A percentile compares a stretch with the other conserved stretches of the same genome.
phyloP scores from a whole-genome alignment of 2,797 vertebrate species.

The Perodicticus potto region DNA sequence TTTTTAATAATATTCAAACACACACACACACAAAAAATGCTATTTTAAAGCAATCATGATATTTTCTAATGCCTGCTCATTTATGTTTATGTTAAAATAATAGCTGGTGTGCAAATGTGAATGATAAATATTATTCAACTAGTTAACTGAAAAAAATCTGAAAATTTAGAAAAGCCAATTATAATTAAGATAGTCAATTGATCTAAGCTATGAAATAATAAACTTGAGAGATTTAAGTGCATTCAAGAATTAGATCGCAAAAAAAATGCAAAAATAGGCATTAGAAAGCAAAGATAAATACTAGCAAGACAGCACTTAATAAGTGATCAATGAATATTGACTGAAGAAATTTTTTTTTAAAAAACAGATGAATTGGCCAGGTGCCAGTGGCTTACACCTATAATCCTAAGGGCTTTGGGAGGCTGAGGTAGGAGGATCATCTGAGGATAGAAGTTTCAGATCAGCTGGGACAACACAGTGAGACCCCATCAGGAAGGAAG shows the following conservation, averaged over 20 bases:
- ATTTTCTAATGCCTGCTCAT: conserved; percentile 51
- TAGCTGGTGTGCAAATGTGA: conserved; percentile 27
- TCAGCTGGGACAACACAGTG: not conserved
- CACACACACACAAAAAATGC: conserved; percentile 37
- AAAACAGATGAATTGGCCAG: not conserved
- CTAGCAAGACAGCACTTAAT: not conserved
- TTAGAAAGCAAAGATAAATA: conserved; percentile 43
- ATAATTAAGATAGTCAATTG: conserved; percentile 42
- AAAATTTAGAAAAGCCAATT: conserved; percentile 59
- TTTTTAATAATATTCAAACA: conserved; percentile 49
- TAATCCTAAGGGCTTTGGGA: not conserved
- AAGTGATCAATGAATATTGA: conserved; percentile 1
- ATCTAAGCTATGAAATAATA: conserved; percentile 40
- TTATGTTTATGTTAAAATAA: conserved; percentile 55
- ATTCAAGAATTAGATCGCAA: conserved; percentile 49
- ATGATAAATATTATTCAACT: conserved; percentile 54
- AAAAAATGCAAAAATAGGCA: not conserved
- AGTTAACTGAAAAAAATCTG: conserved; percentile 13
- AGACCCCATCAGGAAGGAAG: not conserved
- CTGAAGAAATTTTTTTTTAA: not conserved
- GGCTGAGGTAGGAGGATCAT: not conserved
- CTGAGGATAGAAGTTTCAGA: not conserved
- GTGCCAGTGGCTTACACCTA: not conserved
- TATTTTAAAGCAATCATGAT: conserved; percentile 45
- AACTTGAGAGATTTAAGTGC: not conserved